Base-by-base conservation (phyloP, 2,888 invertebrate species). In the Rhyacophila evoluta region DNA sequence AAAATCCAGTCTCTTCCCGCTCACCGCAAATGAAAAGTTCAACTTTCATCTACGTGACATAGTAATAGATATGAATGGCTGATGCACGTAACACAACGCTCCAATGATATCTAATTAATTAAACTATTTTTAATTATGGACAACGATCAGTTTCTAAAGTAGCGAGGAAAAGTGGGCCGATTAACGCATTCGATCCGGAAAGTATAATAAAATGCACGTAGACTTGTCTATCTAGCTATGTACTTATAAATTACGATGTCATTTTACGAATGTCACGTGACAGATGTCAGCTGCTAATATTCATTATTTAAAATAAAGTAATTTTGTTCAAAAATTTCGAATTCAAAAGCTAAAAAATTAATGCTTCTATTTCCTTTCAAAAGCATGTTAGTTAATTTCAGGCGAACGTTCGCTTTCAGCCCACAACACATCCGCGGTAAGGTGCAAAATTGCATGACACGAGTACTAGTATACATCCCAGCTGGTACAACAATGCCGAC, bases 401-500 rank as follows among this genome's bases (percentile, higher is more conserved):
- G 55, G 25, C 6, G 39, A 55, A 19, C 10, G 55, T 55, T 55
- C 55, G 55, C 19, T 25, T 19, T 8, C 55, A 19, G 10, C 55
- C 55, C 55, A 19, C 55, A 55, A 55, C 19, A 55, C 55, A 55
- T 12, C 12, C 55, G 55, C 39, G 33, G 39, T 75, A 28, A 74
- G 72, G 72, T 55, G 19, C 55, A 36, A 72, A 76, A 37, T 76
- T 76, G 76, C 72, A 72, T 72, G 76, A 72, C 72, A 76, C 36
- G 36, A 70, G 19, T 55, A 37, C 19, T 36, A 33, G 37, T 72
- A 77, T 27, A 67, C n/a, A 69, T 68, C 36, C 38, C 79, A 79
- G 79, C 72, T 79, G 79, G 79, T 75, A 75, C 33, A 79, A 79
- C 79, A 79, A 79, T 79, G 75, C 69, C 70, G 39, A 67, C 74